phyloP scores from a whole-genome alignment of 2,113 vertebrate genomes.

The Paradisaea rubra region DNA sequence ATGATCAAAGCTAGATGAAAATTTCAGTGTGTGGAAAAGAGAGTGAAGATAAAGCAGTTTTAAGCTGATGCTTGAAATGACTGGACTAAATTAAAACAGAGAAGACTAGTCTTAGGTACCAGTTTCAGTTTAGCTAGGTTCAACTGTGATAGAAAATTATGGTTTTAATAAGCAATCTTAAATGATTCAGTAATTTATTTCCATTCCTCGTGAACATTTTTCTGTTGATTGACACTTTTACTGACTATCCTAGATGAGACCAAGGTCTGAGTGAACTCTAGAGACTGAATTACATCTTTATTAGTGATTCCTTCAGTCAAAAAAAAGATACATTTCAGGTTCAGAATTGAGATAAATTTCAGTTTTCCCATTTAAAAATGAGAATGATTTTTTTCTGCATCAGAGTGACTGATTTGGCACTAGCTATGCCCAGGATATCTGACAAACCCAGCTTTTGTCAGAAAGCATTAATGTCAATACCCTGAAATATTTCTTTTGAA shows the following conservation, averaged over 20 bases:
- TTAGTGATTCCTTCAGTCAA: neutral
- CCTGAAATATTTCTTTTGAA: neutral
- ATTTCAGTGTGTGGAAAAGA: neutral
- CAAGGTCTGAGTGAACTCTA: neutral
- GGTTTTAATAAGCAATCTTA: neutral
- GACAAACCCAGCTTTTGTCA: neutral
- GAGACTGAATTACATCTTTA: neutral
- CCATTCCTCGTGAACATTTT: neutral
- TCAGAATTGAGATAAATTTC: neutral
- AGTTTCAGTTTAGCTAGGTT: neutral
- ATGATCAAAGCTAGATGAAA: neutral
- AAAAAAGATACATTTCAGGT: neutral
- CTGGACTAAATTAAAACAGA: neutral
- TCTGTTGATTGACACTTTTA: neutral
- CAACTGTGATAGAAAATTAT: neutral
- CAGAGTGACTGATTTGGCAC: neutral
- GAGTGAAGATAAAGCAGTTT: neutral
- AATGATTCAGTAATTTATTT: neutral
- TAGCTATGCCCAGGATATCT: neutral
- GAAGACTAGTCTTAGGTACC: neutral
- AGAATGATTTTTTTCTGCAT: neutral
- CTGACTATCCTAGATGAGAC: neutral
- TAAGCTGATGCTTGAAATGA: neutral
- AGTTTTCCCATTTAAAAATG: neutral
- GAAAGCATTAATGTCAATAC: neutral